These are phyloP conservation scores for Carcinoscorpius rotundicauda DNA, from an alignment of 1,140 invertebrate genomes.

Conservation along the genomic window DNA sequence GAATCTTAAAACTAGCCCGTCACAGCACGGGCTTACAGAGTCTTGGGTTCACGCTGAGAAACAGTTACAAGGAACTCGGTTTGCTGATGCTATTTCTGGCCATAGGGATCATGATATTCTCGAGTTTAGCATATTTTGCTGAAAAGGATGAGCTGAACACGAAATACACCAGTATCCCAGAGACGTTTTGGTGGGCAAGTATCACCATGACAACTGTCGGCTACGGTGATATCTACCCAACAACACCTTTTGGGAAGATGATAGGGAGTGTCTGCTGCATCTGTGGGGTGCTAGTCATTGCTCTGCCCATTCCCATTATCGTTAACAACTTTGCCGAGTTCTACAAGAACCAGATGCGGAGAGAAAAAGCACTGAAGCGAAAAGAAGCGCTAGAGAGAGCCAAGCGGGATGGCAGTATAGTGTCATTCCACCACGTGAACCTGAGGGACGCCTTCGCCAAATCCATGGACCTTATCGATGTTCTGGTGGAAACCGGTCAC, in stretches of 20 bases:
- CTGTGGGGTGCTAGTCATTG: constrained; percentile 99
- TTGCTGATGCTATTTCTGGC: constrained; percentile 97
- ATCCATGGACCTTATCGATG: constrained; percentile 97
- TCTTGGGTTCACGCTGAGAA: constrained; percentile 93
- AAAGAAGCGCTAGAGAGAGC: constrained; percentile 89
- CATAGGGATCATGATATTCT: constrained; percentile 98
- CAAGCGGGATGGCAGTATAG: constrained; percentile 91
- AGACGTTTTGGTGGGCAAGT: constrained; percentile 42
- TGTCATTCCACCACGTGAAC: constrained; percentile 95
- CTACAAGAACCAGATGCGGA: constrained; percentile 99
- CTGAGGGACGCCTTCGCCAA: constrained; percentile 94
- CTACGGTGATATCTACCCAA: constrained; percentile 97
- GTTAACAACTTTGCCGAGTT: constrained; percentile 99
- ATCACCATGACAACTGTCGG: constrained; percentile 80
- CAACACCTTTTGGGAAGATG: constrained; percentile 86
- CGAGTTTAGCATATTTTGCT: constrained; percentile 95
- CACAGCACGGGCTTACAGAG: constrained; percentile 97
- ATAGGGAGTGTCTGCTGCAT: constrained; percentile 98
- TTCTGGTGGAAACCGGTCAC: constrained; percentile 68
- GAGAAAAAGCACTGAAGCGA: constrained; percentile 93
- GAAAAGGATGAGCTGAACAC: constrained; percentile 95
- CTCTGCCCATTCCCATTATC: constrained; percentile 77
- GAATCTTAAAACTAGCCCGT: constrained; percentile 95
- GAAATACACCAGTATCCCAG: constrained; percentile 94
- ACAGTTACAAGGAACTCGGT: constrained; percentile 98